Evolutionary conservation across 2,113 vertebrate species (phyloP), one percentile per base, ranked within the genome.

Genomic region (Cisticola juncidis): DNA sequence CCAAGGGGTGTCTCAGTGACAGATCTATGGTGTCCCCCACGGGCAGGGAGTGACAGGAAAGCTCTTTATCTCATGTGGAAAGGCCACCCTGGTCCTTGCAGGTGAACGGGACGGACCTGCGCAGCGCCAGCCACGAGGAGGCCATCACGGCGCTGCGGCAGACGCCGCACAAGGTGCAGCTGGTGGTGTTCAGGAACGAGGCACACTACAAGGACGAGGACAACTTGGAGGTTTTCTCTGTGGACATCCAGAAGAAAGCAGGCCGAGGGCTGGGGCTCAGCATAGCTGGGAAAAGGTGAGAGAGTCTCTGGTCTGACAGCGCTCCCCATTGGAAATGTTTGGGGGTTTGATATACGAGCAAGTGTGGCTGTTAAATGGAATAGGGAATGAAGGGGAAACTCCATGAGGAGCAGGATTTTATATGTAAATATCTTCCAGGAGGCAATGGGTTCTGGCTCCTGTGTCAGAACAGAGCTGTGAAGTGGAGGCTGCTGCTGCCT

Each of bases 241-340:
- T 99, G 82, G 98, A 99, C 11, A 98, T 99, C 88, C 99, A 99
- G 70, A 99, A 99, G 97, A 99, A 98, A 97, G 97, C 95, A 0
- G 99, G 99, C 53, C 97, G 99, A 24, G 99, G 99, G 3, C 97
- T 99, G 65, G 99, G 99, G 29, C 98, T 99, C 90, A 99, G 99
- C 97, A 99, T 99, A 36, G 99, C 99, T 11, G 99, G 99, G 26
- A 99, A 99, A 96, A 98, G 99, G 99, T 99, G 97, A 97, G 96
- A 38, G 42, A 1, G 0, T 16, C 68, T 82, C 35, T 28, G 76
- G 22, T 25, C 5, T 0, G 8, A 29, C 44, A 31, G 35, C 10
- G 4, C 64, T 91, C 45, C 56, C 51, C 9, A 1, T 9, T 36
- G 66, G 81, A 25, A 56, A 2, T 51, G 1, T 21, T 54, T 65